Evolutionary conservation across 2,797 vertebrate genomes (phyloP), one percentile per base, ranked within the genome.

Genomic region (Ctenopoma multispine): DNA sequence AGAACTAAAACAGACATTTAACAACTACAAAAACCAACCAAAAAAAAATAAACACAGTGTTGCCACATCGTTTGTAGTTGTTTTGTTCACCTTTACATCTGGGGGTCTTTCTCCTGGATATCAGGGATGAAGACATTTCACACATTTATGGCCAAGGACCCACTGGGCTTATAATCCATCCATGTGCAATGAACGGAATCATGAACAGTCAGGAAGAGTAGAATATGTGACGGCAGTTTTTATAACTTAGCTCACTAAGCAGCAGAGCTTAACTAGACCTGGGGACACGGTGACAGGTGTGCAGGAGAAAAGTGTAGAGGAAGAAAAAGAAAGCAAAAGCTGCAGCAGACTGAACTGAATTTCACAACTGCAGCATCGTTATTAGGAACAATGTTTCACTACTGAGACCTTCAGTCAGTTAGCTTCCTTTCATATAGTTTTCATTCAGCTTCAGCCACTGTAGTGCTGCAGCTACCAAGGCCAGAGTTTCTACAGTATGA

Each of bases 381-480:
- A 56, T 58, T 9, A n/a, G 43, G 27, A 21, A 24, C 58, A 60
- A 17, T 23, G 41, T 50, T 14, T 40, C 18, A 34, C 1, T 0
- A 20, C 51, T 0, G 14, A 69, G 66, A 63, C 61, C 65, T 50
- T 67, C 34, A 50, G 41, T 47, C 20, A 41, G 10, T 41, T 24
- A 29, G 53, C 41, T 62, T 15, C 56, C 18, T 21, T 31, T 54
- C 41, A 43, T 5, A 18, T 49, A 13, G 4, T 34, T 9, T 44
- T 47, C 23, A 65, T 23, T 57, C 29, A 50, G 1, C 24, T 23
- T 57, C 29, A 50, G 1, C 31, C 27, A 20, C 18, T 3, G 38
- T 5, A 6, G 29, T 31, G 29, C 29, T 31, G 29, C 5, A 65
- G 43, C 12, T 18, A 20, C 29, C 56, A 46, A 63, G 60, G 69